These are phyloP conservation scores for Drosophila atroscutellata DNA, from an alignment of 2,888 invertebrate genomes.

Conservation along the genomic window DNA sequence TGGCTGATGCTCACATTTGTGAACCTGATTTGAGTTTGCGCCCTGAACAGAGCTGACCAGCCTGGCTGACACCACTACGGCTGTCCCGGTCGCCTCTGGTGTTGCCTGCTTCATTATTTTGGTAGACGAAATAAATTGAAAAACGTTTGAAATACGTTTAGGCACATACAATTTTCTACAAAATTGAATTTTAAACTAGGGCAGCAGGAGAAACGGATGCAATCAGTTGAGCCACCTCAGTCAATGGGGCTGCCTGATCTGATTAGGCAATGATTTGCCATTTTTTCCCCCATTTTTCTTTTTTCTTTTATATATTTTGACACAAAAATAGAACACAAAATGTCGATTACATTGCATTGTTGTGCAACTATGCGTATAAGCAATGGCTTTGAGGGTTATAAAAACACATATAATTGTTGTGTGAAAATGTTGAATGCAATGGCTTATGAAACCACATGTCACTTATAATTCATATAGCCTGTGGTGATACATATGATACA, in stretches of 20 bases:
- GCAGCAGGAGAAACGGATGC: constrained; percentile 57
- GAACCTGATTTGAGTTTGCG: constrained; percentile 66
- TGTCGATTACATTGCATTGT: constrained; percentile 30
- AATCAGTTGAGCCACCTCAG: constrained; percentile 51
- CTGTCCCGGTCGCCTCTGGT: constrained; percentile 13
- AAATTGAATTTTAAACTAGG: constrained; percentile 71
- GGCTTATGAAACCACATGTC: neutral
- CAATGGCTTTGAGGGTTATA: constrained; percentile 13
- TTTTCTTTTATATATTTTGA: constrained; percentile 33
- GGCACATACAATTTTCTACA: constrained; percentile 73
- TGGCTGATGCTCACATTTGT: constrained; percentile 61
- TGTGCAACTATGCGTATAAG: constrained; percentile 38
- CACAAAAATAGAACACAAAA: constrained; percentile 49
- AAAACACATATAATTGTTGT: constrained; percentile 22
- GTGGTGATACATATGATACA: too few species aligned
- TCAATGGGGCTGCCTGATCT: constrained; percentile 37
- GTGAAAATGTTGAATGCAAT: neutral
- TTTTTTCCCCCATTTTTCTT: constrained; percentile 18
- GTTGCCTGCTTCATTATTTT: constrained; percentile 60
- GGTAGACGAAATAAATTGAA: constrained; percentile 76
- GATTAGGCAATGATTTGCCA: constrained; percentile 73
- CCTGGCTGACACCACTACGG: neutral
- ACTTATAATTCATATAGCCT: neutral
- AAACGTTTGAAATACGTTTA: constrained; percentile 73
- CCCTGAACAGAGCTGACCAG: constrained; percentile 31